Conservation (phyloP, 2,888 invertebrate genomes). For the Athrips mouffetella region DNA sequence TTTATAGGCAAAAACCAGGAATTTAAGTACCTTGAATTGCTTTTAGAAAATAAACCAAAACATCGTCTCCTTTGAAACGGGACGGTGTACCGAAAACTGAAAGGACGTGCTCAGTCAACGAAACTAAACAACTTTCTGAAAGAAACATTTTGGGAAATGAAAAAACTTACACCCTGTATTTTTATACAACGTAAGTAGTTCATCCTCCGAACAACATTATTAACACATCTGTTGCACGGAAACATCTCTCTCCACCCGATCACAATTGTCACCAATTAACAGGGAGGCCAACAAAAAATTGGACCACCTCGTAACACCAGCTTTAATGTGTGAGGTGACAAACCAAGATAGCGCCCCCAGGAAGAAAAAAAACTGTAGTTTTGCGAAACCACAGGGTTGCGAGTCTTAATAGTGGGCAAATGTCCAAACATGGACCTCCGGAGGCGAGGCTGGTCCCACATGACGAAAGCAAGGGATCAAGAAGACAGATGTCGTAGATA, state of each 20-base stretch:
- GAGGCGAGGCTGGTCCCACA: slow-evolving; percentile 37
- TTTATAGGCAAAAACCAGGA: no score
- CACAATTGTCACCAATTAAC: slow-evolving; percentile 76
- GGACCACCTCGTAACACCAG: slow-evolving; percentile 73
- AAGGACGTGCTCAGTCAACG: no score
- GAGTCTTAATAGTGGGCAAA: slow-evolving; percentile 43
- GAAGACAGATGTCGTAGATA: slow-evolving; percentile 7
- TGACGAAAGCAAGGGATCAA: slow-evolving; percentile 26
- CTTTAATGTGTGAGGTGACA: slow-evolving; percentile 75
- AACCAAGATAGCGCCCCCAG: slow-evolving; percentile 45
- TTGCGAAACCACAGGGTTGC: slow-evolving; percentile 66
- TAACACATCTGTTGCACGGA: slow-evolving; percentile 61
- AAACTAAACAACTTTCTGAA: no score
- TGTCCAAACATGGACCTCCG: slow-evolving; percentile 67
- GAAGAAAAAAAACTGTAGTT: slow-evolving; percentile 46
- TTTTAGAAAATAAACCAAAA: neutral
- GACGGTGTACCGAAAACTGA: no score
- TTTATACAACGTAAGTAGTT: neutral
- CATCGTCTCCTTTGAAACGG: no score
- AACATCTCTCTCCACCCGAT: slow-evolving; percentile 70
- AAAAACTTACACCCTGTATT: neutral
- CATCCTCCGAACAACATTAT: slow-evolving; percentile 31
- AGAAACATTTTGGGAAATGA: neutral
- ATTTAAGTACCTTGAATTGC: neutral
- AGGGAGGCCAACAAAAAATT: slow-evolving; percentile 51